Evolutionary conservation across 2,888 invertebrate species (phyloP), one percentile per base, ranked within the genome.

Genomic region (Diarsia mendica): DNA sequence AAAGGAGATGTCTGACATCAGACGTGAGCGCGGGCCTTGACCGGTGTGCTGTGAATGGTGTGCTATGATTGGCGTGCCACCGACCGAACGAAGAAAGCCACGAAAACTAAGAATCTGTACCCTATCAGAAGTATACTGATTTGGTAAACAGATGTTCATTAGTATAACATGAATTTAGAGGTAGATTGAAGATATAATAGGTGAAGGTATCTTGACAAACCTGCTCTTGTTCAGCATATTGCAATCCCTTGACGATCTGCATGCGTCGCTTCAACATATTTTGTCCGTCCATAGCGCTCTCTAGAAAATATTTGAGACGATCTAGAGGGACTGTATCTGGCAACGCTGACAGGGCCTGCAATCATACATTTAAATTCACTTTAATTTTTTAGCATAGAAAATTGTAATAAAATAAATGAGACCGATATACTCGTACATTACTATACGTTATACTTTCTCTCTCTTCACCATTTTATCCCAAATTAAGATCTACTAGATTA

Each of bases 221-320:
- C 96, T 99, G 98, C 77, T 98, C 95, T 92, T 98, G 98, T 93
- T 99, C 99, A 0, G 99, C 98, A 89, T 98, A 98, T 39, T 98
- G 93, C 61, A 99, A 95, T 11, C 98, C 98, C 89, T 98, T 98
- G 78, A 98, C 97, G 11, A 99, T 97, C 91, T 99, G 98, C 71
- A 97, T 97, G 69, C 97, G 97, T 79, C 99, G 97, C 87, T 98
- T 97, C 46, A 97, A 97, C 23, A 98, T 97, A n/a, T 98, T 97
- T 79, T 98, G 97, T 44, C 97, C 97, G 79, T 98, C 98, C 44
- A 98, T 92, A 11, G 98, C 98, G 18, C 98, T 97, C 90, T 98
- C 98, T 74, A 99, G 94, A 89, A 98, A 98, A 87, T 97, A 97
- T 88, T 98, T 97, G 76, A 99, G 97, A 70, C 98, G 97, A 53